Percentiles rank a stretch among this genome's conserved stretches.
Evolutionary conservation across 2,888 invertebrate genomes (phyloP).

Genomic region (Metallyticus violacea): DNA sequence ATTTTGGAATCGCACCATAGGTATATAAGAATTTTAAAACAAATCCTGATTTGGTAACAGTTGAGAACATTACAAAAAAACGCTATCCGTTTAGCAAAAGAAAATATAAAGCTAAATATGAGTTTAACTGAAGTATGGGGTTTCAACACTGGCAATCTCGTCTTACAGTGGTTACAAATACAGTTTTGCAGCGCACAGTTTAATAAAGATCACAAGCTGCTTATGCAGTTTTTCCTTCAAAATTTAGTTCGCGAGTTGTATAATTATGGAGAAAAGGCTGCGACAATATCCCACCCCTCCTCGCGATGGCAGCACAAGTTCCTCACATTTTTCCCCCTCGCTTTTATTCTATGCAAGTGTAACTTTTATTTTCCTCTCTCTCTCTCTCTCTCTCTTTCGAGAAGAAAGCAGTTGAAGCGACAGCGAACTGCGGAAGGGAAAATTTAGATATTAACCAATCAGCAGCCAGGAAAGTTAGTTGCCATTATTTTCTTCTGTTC

Average conservation of each 20-base stretch:
- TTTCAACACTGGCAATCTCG: no score
- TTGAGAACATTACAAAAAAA: no score
- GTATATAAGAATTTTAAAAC: no score
- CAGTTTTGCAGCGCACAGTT: no score
- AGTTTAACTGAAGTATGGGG: no score
- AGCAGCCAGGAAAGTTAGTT: background rate
- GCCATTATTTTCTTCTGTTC: background rate
- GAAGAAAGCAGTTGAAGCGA: no score
- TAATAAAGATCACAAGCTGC: background rate
- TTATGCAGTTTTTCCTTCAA: background rate
- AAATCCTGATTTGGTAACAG: no score
- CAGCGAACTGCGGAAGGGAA: no score
- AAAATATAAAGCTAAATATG: no score
- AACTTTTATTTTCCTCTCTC: background rate
- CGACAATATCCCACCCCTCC: background rate
- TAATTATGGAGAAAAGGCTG: background rate
- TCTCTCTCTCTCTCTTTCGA: background rate
- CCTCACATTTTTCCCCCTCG: background rate
- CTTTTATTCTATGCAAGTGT: background rate
- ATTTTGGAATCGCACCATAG: no score
- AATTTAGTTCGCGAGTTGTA: background rate
- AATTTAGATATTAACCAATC: slow-evolving; percentile 8
- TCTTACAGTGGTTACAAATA: no score
- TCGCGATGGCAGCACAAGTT: background rate
- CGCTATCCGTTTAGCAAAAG: no score